Evolutionary conservation across 1,140 invertebrate species (phyloP), one percentile per base, ranked within the genome.

Genomic region (Micrasema minimum): DNA sequence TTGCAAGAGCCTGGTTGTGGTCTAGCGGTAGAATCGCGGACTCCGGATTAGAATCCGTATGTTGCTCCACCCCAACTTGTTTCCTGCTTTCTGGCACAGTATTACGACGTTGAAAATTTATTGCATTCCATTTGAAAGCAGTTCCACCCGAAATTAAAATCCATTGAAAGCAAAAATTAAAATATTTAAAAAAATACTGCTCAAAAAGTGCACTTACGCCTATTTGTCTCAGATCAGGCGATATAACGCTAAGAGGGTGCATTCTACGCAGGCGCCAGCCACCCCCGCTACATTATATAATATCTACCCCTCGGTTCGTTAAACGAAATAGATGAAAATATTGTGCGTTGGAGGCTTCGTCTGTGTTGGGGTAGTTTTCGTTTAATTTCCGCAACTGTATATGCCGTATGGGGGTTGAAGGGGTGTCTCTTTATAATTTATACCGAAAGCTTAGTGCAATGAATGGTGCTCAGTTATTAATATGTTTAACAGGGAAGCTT

Each of bases 271-370:
- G 20, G 55, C 55, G 55, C 22, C 31, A 12, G 2, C 31, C 55
- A 23, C 16, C 55, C 55, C 48, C 55, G 38, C 38, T 59, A 59
- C 55, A 41, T 59, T 59, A 59, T 59, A 59, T 59, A 59, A 59
- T 59, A 59, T 41, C 35, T 59, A 59, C 55, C 55, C 55, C 55
- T 51, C 18, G 55, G 55, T 59, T 59, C 55, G 55, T 59, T 59
- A 59, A 59, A 59, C 55, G 55, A 59, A 59, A 59, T 59, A 59
- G 55, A 59, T 59, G 55, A 59, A 59, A 59, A 59, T 59, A 59
- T 59, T 59, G 55, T 59, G 55, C 55, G 55, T 59, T 16, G 55
- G 55, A 38, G 20, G 22, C 51, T 31, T 14, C 23, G 23, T 26
- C 23, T 55, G 37, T 59, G 12, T 41, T 38, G 18, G 55, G 55